A percentile compares a stretch with the other conserved stretches of the same genome.
These are phyloP conservation scores for Maccullochella peelii DNA, from an alignment of 2,113 vertebrate genomes.

Conservation along the genomic window DNA sequence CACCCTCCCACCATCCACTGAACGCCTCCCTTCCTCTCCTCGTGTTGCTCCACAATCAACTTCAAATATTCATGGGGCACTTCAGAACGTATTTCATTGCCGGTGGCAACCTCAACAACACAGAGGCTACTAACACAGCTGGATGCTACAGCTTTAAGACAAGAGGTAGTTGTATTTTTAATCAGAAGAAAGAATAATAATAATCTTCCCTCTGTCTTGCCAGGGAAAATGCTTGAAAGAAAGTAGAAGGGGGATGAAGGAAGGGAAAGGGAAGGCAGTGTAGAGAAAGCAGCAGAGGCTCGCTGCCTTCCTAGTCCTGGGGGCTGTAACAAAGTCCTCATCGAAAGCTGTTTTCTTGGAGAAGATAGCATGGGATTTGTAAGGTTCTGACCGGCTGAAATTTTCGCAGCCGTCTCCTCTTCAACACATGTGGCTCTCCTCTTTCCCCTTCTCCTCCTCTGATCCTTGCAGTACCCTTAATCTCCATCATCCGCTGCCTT, in stretches of 20 bases:
- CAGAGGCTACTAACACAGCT: constrained; percentile 38
- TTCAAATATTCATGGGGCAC: constrained; percentile 73
- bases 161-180: neutral
- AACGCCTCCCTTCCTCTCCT: constrained; percentile 33
- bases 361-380: neutral
- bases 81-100: constrained; percentile 55
- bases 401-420: constrained; percentile 12
- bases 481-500: constrained; percentile 39
- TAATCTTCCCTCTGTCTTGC: neutral
- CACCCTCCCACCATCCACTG: constrained; percentile 17
- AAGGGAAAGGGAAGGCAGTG: neutral
- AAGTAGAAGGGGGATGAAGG: constrained; percentile 5
- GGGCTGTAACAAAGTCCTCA: constrained; percentile 25
- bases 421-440: constrained; percentile 35
- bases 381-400: neutral
- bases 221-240: neutral
- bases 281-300: constrained; percentile 12
- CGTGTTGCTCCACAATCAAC: constrained; percentile 27
- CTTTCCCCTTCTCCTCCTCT: constrained; percentile 34
- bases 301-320: neutral
- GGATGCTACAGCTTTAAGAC: constrained; percentile 39
- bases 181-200: neutral
- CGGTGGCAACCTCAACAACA: constrained; percentile 43
- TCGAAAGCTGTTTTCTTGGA: constrained; percentile 6
- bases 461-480: constrained; percentile 44